phyloP scores from a whole-genome alignment of 1,140 invertebrate genomes.

The Tribolium castaneum region DNA sequence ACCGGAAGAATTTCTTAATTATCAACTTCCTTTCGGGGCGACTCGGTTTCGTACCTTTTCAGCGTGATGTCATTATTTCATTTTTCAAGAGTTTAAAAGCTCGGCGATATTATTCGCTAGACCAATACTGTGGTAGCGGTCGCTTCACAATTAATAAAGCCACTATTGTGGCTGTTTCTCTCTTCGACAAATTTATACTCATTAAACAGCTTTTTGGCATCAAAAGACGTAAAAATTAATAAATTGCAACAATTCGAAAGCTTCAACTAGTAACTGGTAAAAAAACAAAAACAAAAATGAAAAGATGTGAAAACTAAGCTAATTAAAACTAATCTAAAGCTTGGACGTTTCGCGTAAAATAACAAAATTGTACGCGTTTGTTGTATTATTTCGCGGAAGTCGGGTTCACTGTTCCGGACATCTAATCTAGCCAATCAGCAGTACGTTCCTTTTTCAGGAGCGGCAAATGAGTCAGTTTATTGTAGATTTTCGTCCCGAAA shows the following conservation, averaged over 20 bases:
- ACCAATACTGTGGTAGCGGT: not conserved
- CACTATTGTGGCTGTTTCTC: no score
- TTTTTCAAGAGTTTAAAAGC: slow-evolving; percentile 26
- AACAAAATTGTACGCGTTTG: not conserved
- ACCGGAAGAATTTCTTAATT: slow-evolving; percentile 53
- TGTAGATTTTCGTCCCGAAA: not conserved
- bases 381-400: not conserved
- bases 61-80: slow-evolving; percentile 46
- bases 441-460: not conserved
- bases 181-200: no score
- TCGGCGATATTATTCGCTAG: not conserved
- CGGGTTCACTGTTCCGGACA: not conserved
- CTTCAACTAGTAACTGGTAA: not conserved
- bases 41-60: slow-evolving; percentile 44
- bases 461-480: not conserved
- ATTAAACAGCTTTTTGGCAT: no score
- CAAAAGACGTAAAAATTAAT: no score
- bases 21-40: slow-evolving; percentile 49
- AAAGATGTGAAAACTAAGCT: not conserved
- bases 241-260: no score
- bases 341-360: not conserved
- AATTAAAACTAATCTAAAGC: not conserved
- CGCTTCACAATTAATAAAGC: not conserved
- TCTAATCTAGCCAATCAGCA: not conserved
- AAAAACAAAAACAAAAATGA: not conserved